phyloP scores from a whole-genome alignment of 2,797 vertebrate genomes.

The Hyperoplus immaculatus region DNA sequence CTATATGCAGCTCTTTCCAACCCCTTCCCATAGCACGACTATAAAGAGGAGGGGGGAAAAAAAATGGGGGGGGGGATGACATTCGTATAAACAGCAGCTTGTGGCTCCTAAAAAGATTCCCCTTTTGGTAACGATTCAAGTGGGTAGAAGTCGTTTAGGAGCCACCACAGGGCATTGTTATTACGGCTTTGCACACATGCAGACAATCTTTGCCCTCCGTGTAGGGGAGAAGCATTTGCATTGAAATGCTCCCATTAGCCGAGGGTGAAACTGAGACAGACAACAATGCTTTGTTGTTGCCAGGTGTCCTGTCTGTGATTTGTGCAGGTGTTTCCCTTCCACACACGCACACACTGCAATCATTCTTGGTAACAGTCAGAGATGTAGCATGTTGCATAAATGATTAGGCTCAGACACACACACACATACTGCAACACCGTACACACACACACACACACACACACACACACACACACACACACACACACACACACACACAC shows the following conservation, averaged over 20 bases:
- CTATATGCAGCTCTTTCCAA: constrained; percentile 26
- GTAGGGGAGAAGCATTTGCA: constrained; percentile 30
- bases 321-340: constrained; percentile 37
- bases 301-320: constrained; percentile 29
- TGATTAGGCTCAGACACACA: background rate
- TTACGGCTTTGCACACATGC: constrained; percentile 15
- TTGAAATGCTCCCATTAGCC: constrained; percentile 23
- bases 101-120: background rate
- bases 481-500: background rate
- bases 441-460: background rate
- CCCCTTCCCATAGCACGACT: constrained; percentile 15
- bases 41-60: constrained; percentile 30
- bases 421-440: background rate
- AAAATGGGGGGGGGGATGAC: constrained; percentile 7
- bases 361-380: background rate
- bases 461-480: background rate
- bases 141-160: background rate
- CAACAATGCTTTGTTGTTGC: constrained; percentile 10
- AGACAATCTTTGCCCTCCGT: constrained; percentile 25
- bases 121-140: constrained; percentile 4
- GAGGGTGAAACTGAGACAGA: constrained; percentile 17
- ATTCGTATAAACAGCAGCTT: constrained; percentile 17
- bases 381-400: constrained; percentile 13
- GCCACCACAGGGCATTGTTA: background rate
- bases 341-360: constrained; percentile 5